These are phyloP conservation scores for Clamator glandarius DNA, from an alignment of 2,797 vertebrate genomes.

Conservation along the genomic window DNA sequence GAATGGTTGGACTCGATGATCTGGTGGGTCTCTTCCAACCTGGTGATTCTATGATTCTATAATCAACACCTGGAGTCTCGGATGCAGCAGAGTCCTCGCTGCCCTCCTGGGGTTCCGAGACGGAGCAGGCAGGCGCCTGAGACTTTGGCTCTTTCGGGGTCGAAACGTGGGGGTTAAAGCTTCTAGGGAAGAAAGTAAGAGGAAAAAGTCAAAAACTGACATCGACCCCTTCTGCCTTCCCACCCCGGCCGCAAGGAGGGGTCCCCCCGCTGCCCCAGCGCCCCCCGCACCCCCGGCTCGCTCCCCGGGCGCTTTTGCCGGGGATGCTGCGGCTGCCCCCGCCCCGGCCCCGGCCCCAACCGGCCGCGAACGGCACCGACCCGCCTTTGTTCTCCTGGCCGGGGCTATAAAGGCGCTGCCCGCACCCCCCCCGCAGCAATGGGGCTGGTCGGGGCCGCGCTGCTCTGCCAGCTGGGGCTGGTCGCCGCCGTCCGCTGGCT, in stretches of 20 bases:
- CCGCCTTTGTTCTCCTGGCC: constrained; percentile 49
- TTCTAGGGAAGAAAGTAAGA: background rate
- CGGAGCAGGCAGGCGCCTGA: background rate
- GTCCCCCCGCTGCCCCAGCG: no score
- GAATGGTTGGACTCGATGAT: no score
- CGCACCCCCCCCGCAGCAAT: no score
- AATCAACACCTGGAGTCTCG: no score
- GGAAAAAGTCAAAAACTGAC: no score
- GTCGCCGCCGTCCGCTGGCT: constrained; percentile 63
- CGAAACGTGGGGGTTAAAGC: background rate
- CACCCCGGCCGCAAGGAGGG: no score
- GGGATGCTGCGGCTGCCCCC: no score
- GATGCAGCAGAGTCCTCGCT: background rate
- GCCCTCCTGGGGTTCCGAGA: background rate
- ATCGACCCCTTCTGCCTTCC: no score
- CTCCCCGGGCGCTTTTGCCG: no score
- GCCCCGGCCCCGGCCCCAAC: background rate
- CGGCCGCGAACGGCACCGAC: constrained; percentile 28
- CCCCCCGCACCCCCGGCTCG: no score
- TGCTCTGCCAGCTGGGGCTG: constrained; percentile 44
- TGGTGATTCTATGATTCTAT: no score
- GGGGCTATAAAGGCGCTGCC: background rate
- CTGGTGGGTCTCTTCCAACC: no score
- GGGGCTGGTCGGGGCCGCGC: background rate
- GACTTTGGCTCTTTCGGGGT: background rate